Base-by-base conservation (phyloP, 1,140 invertebrate genomes). In the Ceratina australensis region DNA sequence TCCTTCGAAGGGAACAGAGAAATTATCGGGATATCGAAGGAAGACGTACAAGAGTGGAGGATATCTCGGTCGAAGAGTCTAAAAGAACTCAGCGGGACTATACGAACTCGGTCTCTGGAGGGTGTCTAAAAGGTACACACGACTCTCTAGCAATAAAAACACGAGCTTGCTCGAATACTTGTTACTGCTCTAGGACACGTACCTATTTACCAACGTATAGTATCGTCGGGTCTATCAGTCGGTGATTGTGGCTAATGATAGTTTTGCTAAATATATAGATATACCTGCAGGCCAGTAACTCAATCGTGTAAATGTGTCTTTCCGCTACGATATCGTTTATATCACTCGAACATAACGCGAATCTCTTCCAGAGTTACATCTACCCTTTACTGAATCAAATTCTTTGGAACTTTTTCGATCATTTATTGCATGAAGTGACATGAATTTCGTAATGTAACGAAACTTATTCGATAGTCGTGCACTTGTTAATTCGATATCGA, bases 201-300 rank as follows among this genome's bases (percentile, higher is more conserved):
- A 84, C 77, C 52, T 87, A 87, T 88, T 89, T 87, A 88, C 82
- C 87, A 89, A 89, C 86, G 85, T 88, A 90, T 86, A 89, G 87
- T 88, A 90, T 86, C 89, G 87, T 84, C 84, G 84, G 79, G 79
- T 91, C 80, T 88, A 89, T 90, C 90, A 91, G 89, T 90, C 88
- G 89, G 82, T 85, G 83, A 82, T 85, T 86, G 73, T 24, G 26
- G 79, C 86, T 91, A 90, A 90, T 89, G 73, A 90, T 88, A 90
- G 87, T 79, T 83, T 68, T 72, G 80, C 85, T 90, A 91, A 90
- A 89, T 88, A 13, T 59, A 90, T 90, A 88, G 86, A 81, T 68
- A 85, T 79, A 79, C 84, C 82, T 86, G 86, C 83, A 69, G 78
- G 85, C 85, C 84, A 86, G 76, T 80, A 42, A 84, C 79, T 22